Conservation (phyloP, 1,140 invertebrate species). For the Aphelinus atriplicis region DNA sequence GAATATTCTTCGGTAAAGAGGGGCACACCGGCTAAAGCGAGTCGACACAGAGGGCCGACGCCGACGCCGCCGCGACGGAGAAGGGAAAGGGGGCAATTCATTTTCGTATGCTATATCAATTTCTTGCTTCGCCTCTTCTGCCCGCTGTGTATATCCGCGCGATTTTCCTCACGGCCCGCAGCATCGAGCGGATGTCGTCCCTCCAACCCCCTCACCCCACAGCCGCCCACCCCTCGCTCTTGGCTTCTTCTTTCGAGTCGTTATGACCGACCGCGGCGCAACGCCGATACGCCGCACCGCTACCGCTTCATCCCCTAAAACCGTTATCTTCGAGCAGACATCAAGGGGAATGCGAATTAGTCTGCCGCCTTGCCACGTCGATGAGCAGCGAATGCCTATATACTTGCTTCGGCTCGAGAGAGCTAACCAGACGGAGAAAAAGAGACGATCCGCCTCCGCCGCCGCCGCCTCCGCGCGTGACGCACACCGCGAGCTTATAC, state of each 20-base stretch:
- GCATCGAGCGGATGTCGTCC: too few species aligned
- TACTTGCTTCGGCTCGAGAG: too few species aligned
- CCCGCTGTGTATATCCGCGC: conserved; percentile 44
- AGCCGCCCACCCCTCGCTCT: conserved; percentile 13
- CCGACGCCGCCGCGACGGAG: conserved; percentile 2
- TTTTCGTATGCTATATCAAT: conserved; percentile 68
- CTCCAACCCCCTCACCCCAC: too few species aligned
- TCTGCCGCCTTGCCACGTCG: conserved; percentile 53
- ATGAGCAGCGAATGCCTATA: conserved; percentile 36
- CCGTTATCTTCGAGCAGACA: conserved; percentile 63
- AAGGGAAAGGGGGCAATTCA: conserved; percentile 61
- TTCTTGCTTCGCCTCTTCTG: conserved; percentile 65
- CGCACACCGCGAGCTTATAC: not conserved
- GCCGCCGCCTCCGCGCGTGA: not conserved
- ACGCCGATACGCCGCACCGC: conserved; percentile 55
- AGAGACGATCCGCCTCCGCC: too few species aligned
- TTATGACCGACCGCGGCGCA: conserved; percentile 45
- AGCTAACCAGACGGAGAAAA: too few species aligned
- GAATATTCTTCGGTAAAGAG: conserved; percentile 64
- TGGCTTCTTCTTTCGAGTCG: not conserved
- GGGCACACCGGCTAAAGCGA: conserved; percentile 8
- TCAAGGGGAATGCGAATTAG: conserved; percentile 65
- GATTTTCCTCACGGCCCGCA: conserved; percentile 23
- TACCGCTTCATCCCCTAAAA: conserved; percentile 66
- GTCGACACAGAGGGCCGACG: not conserved